Percentiles rank a stretch among this genome's conserved stretches.
phyloP scores from a whole-genome alignment of 2,797 vertebrate species.

The Lacerta bilineata region DNA sequence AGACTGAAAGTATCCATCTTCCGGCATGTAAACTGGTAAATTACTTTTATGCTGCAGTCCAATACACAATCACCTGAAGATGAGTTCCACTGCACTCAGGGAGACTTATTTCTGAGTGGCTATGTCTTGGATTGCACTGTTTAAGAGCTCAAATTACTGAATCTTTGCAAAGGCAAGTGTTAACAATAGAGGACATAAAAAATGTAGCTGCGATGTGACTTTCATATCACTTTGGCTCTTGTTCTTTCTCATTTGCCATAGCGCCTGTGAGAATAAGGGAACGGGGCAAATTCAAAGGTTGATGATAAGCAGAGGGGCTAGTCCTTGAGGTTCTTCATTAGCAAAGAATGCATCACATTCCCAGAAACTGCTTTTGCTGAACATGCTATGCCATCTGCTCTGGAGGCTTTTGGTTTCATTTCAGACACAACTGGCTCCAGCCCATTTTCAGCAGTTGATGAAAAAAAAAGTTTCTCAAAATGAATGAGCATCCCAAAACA shows the following conservation, averaged over 20 bases:
- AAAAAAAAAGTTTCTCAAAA: constrained; percentile 71
- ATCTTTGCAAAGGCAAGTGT: not conserved
- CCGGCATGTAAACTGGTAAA: not conserved
- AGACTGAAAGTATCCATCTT: not conserved
- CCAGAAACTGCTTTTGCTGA: constrained; percentile 63
- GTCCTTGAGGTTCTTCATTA: constrained; percentile 75
- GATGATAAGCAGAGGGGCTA: constrained; percentile 52
- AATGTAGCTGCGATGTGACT: constrained; percentile 28
- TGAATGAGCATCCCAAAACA: constrained; percentile 70
- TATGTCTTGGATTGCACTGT: not conserved
- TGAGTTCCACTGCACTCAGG: not conserved
- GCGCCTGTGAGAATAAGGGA: constrained; percentile 59
- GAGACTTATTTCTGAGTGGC: not conserved
- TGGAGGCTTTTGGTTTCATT: constrained; percentile 71
- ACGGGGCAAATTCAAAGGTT: constrained; percentile 42
- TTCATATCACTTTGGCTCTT: constrained; percentile 40
- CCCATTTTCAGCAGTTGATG: constrained; percentile 67
- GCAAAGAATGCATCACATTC: constrained; percentile 65
- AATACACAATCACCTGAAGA: too few species aligned
- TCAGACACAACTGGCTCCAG: constrained; percentile 72
- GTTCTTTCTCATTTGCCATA: constrained; percentile 43
- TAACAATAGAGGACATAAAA: not conserved
- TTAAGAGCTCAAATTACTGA: constrained; percentile 19
- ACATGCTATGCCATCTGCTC: constrained; percentile 73
- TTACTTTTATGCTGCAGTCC: not conserved